Evolutionary conservation across 2,888 invertebrate genomes (phyloP), one percentile per base, ranked within the genome.

Genomic region (Scaeva pyrastri): DNA sequence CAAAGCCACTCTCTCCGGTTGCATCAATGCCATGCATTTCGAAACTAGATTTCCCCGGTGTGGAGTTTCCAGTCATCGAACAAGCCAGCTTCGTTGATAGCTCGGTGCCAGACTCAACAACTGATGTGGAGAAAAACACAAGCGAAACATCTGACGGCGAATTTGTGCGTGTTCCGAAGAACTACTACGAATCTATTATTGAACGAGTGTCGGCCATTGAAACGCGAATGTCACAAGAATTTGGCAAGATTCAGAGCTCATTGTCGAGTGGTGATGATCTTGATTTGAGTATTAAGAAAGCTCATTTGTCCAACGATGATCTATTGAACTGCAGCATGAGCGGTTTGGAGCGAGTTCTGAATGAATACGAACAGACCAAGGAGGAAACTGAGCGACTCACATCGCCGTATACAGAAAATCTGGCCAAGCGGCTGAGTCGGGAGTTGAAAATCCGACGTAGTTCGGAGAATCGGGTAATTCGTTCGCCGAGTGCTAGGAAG

Each of bases 401-500:
- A 1, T 89, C 89, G 6, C 84, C 88, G 10, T 88, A 78, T 19
- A 95, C 96, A 0, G 96, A 96, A 89, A 94, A 95, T 85, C 92
- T 97, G 81, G 96, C 96, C 2, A 94, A 94, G 80, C 93, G 95
- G 80, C 92, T 97, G 52, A 96, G 96, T 89, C 94, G 95, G 89
- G 96, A 96, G 90, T 91, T 97, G 56, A 96, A 96, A 90, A 96
- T 96, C 75, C 93, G 96, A 77, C 94, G 95, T 56, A 96, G 95
- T 79, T 93, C 94, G 43, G 95, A 96, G 89, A 94, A 95, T 68
- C 95, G 95, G 89, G 94, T 96, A 8, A 95, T 96, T 83, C 93
- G 96, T 88, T 97, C 97, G 0, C 97, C 97, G 0, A 97, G 96
- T 90, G 96, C 96, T 1, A 93, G 97, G 68, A 97, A 96, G 93